phyloP scores from a whole-genome alignment of 37 sponge, comb jelly and placozoan species.

The Chondrosia reniformis region DNA sequence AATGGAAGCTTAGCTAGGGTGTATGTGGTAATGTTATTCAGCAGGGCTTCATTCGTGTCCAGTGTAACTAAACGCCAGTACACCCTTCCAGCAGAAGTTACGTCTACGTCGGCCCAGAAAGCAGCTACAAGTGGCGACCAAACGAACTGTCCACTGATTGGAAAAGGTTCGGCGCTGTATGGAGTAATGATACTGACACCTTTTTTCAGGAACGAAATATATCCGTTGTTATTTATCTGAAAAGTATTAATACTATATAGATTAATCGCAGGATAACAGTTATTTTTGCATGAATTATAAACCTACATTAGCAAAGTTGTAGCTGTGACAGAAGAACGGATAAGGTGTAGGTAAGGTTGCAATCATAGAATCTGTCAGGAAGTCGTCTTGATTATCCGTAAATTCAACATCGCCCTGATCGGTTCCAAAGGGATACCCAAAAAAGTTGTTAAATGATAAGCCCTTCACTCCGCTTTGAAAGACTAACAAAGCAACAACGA shows the following conservation, averaged over 20 bases:
- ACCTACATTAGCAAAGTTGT: neutral
- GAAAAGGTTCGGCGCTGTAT: neutral
- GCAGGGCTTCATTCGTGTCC: neutral
- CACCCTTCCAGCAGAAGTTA: neutral
- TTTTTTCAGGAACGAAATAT: conserved; percentile 7
- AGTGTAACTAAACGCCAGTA: neutral
- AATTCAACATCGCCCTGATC: neutral
- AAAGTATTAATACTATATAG: too few species aligned
- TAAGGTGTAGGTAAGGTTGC: too few species aligned
- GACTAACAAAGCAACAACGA: neutral
- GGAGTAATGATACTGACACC: neutral
- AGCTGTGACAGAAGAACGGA: neutral
- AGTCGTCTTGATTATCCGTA: neutral
- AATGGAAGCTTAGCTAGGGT: neutral
- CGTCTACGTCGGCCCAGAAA: neutral
- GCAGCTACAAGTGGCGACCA: conserved; percentile 14
- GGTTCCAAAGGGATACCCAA: conserved; percentile 3
- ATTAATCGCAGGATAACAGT: neutral
- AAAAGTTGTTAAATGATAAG: neutral
- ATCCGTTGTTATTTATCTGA: conserved; percentile 19
- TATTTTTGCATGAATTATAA: neutral
- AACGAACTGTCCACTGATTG: neutral
- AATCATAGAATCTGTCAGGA: neutral
- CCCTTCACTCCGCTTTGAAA: neutral
- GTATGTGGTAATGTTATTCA: conserved; percentile 4